These are phyloP conservation scores for Odontamblyopus rebecca DNA, from an alignment of 2,797 vertebrate genomes.

Conservation along the genomic window DNA sequence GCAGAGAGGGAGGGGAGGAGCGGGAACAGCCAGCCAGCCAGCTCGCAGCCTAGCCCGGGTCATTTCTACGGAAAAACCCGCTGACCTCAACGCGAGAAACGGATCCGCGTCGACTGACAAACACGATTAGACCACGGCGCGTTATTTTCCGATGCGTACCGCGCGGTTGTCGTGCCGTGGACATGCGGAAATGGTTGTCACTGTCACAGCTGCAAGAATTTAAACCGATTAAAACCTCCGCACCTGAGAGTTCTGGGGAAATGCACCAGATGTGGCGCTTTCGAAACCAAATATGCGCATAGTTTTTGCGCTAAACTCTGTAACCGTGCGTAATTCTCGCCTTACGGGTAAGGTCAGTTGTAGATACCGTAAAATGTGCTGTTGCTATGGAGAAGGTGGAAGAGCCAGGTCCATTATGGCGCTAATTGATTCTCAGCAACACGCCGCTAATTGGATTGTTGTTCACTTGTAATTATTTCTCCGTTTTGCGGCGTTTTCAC, in stretches of 20 bases:
- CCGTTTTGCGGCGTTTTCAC: not conserved
- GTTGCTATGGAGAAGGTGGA: not conserved
- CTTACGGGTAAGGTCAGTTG: not conserved
- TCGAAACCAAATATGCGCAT: not conserved
- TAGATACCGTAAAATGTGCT: not conserved
- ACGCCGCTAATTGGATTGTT: conserved; percentile 36
- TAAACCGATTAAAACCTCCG: conserved; percentile 25
- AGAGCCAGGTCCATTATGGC: conserved; percentile 32
- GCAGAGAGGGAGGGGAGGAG: conserved; percentile 41
- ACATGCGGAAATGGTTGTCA: conserved; percentile 60
- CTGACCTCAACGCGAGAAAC: conserved; percentile 19
- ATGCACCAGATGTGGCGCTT: conserved; percentile 20
- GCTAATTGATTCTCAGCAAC: conserved; percentile 46
- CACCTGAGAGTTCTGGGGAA: conserved; percentile 39
- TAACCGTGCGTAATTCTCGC: not conserved
- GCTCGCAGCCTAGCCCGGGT: conserved; percentile 18
- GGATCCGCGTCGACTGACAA: not conserved
- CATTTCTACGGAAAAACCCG: conserved; percentile 29
- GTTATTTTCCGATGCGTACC: not conserved
- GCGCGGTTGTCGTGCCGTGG: conserved; percentile 27
- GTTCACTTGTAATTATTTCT: not conserved
- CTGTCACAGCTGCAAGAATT: conserved; percentile 11
- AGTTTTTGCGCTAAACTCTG: not conserved
- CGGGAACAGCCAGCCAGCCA: conserved; percentile 44
- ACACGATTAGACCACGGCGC: rapidly evolving